Conservation (phyloP, 1,140 invertebrate genomes). For the Octopus bimaculoides region DNA sequence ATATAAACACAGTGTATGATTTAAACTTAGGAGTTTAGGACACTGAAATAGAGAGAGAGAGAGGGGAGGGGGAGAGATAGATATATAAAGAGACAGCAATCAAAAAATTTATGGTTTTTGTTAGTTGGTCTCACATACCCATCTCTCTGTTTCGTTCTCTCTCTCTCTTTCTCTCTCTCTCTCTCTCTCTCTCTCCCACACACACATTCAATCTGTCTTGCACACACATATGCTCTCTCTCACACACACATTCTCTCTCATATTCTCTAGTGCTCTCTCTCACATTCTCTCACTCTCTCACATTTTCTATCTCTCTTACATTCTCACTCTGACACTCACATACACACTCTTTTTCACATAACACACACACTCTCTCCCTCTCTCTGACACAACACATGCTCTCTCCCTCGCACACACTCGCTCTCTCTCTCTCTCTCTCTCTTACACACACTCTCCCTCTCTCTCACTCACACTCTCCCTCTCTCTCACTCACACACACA, state of each 20-base stretch:
- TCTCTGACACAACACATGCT: neutral
- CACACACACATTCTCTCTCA: neutral
- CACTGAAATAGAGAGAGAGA: too few relatives aligned
- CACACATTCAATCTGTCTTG: neutral
- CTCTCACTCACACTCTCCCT: neutral
- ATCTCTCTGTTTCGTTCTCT: neutral
- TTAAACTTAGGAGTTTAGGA: too few relatives aligned
- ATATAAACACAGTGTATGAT: too few relatives aligned
- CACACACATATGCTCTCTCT: neutral
- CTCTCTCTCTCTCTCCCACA: neutral
- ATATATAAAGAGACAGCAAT: too few relatives aligned
- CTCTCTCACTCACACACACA: neutral
- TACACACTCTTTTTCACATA: neutral
- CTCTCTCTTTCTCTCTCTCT: neutral
- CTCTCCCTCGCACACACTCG: neutral
- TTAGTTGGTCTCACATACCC: neutral
- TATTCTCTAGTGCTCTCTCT: neutral
- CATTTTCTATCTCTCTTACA: neutral
- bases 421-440: neutral
- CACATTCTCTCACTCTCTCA: neutral
- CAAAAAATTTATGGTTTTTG: too few relatives aligned
- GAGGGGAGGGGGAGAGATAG: too few relatives aligned
- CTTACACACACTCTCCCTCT: neutral
- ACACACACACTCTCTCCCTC: neutral
- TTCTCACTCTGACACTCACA: neutral